phyloP scores from a whole-genome alignment of 2,888 invertebrate species.

The Meiosimyza platycephala region DNA sequence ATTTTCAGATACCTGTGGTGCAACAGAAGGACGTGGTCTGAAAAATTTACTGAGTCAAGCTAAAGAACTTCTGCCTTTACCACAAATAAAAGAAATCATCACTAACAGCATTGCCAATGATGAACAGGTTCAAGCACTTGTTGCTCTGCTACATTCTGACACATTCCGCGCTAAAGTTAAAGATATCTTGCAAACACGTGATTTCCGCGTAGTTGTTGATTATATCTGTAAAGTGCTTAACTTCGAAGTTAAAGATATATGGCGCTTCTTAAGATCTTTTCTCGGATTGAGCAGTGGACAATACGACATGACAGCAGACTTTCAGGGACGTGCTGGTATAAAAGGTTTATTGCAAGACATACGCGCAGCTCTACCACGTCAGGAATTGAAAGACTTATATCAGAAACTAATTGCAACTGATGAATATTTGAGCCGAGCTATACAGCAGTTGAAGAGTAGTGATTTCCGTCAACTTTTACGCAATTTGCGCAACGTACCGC shows the following conservation, averaged over 20 bases:
- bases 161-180: conserved; percentile 41
- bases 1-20: conserved; percentile 40
- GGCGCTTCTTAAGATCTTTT: conserved; percentile 42
- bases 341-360: conserved; percentile 53
- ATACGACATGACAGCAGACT: conserved; percentile 19
- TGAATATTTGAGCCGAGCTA: conserved; percentile 46
- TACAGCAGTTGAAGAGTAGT: conserved; percentile 49
- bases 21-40: conserved; percentile 44
- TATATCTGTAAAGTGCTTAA: conserved; percentile 51
- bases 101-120: conserved; percentile 49
- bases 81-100: conserved; percentile 48
- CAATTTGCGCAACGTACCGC: conserved; percentile 44
- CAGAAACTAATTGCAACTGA: conserved; percentile 45
- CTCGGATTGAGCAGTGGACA: conserved; percentile 38
- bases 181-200: conserved; percentile 44
- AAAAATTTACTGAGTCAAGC: conserved; percentile 50
- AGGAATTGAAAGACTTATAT: conserved; percentile 48
- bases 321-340: conserved; percentile 49
- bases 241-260: conserved; percentile 48
- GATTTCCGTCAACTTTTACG: conserved; percentile 51
- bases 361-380: conserved; percentile 50
- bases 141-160: conserved; percentile 45
- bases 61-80: conserved; percentile 48
- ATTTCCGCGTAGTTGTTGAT: conserved; percentile 46
- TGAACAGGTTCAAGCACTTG: conserved; percentile 47